Conservation (phyloP, 2,113 vertebrate species). For the Galbula dea region DNA sequence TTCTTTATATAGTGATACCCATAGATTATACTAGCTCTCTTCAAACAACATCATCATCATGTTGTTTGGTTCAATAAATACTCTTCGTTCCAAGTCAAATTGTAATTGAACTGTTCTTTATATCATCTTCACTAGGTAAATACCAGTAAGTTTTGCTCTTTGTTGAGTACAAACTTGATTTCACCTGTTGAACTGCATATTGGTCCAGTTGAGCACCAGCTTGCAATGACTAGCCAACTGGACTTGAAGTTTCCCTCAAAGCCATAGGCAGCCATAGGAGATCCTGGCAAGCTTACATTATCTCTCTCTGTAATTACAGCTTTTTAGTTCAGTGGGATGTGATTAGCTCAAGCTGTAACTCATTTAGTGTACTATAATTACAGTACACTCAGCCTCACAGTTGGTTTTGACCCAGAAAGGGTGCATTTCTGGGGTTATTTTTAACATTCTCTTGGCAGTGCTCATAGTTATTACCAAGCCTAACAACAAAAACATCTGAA, state of each 20-base stretch:
- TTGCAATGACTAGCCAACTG: background rate
- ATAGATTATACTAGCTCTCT: background rate
- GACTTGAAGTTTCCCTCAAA: slow-evolving; percentile 18
- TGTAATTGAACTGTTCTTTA: background rate
- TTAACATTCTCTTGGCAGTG: slow-evolving; percentile 16
- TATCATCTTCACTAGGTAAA: background rate
- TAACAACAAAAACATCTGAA: slow-evolving; percentile 23
- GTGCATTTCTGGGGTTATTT: slow-evolving; percentile 45
- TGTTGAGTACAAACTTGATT: background rate
- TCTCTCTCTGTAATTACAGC: slow-evolving; percentile 70
- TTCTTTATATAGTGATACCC: background rate
- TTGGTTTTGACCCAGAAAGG: slow-evolving; percentile 57
- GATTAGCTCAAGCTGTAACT: slow-evolving; percentile 72
- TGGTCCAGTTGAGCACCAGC: background rate
- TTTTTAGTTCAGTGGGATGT: slow-evolving; percentile 61
- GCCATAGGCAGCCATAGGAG: background rate
- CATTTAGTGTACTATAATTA: slow-evolving; percentile 69
- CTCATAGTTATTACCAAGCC: background rate
- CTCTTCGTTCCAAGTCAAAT: background rate
- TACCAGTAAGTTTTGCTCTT: background rate
- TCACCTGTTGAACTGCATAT: background rate
- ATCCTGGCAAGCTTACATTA: slow-evolving; percentile 56
- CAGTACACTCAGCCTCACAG: slow-evolving; percentile 33
- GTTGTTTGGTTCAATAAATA: background rate
- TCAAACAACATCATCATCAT: background rate